Percentiles rank a stretch among this genome's conserved stretches.
phyloP scores from a whole-genome alignment of 2,797 vertebrate genomes.

The Lophotriccus pileatus region DNA sequence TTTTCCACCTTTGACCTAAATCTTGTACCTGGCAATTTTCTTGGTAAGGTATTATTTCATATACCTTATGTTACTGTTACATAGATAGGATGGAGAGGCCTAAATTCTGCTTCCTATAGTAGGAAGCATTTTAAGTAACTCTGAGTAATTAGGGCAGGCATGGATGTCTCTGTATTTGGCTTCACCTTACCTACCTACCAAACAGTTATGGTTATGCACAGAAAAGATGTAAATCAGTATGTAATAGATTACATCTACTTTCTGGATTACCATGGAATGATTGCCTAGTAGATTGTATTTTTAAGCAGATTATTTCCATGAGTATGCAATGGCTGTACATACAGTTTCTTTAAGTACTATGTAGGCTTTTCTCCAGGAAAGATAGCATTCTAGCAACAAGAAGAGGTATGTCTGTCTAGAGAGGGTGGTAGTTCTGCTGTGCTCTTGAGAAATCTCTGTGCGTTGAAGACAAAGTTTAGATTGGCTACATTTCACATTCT shows the following conservation, averaged over 20 bases:
- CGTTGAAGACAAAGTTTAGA: neutral
- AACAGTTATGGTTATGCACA: rapidly evolving
- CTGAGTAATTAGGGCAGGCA: neutral
- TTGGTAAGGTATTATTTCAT: neutral
- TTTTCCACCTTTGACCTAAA: neutral
- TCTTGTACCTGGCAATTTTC: neutral
- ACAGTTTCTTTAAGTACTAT: neutral
- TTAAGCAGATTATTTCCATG: neutral
- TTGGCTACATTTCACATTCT: neutral
- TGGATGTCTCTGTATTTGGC: neutral
- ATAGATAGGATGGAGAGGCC: neutral
- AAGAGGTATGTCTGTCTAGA: neutral
- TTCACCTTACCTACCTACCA: neutral
- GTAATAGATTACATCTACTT: neutral
- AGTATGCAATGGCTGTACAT: neutral
- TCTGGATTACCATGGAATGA: neutral
- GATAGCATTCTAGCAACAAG: neutral
- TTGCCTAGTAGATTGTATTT: neutral
- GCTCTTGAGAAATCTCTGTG: neutral
- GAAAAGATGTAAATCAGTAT: neutral
- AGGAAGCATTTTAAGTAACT: neutral
- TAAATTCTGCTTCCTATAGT: neutral
- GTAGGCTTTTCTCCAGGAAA: neutral
- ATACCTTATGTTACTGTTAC: neutral
- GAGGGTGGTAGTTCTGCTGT: neutral